A percentile compares a stretch with the other conserved stretches of the same genome.
Conservation (phyloP, 1,140 invertebrate species). For the Adoxophyes honmai region DNA sequence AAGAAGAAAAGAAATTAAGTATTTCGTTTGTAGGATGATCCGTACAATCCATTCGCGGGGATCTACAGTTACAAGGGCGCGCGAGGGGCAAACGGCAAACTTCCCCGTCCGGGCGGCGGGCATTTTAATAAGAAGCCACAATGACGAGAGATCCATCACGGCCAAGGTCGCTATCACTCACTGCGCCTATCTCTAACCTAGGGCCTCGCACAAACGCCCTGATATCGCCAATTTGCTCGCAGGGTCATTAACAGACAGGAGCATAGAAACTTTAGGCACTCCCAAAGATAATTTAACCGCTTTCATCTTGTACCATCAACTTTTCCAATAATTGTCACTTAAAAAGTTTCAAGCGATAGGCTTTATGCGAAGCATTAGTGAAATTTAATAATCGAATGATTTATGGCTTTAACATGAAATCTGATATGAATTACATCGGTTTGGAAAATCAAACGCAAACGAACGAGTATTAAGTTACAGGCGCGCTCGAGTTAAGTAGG, state of each 20-base stretch:
- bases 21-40: slow-evolving; percentile 14
- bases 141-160: slow-evolving; percentile 36
- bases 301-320: slow-evolving; percentile 2
- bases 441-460: neutral
- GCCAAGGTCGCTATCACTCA: slow-evolving; percentile 40
- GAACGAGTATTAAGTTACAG: neutral
- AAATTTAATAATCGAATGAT: neutral
- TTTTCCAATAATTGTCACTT: slow-evolving; percentile 15
- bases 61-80: neutral
- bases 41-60: slow-evolving; percentile 8
- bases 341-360: slow-evolving; percentile 7
- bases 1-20: slow-evolving; percentile 6
- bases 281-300: neutral
- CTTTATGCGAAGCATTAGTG: neutral
- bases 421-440: neutral
- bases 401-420: neutral
- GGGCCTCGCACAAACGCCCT: slow-evolving; percentile 20
- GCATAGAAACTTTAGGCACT: neutral
- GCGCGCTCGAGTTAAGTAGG: neutral
- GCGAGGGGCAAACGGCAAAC: neutral
- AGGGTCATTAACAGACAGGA: slow-evolving; percentile 23
- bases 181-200: slow-evolving; percentile 25
- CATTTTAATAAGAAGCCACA: slow-evolving; percentile 30
- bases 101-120: neutral
- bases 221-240: slow-evolving; percentile 21